A percentile compares a stretch with the other conserved stretches of the same genome.
phyloP scores from a whole-genome alignment of 1,140 invertebrate species.

The Rhopalosiphum maidis region DNA sequence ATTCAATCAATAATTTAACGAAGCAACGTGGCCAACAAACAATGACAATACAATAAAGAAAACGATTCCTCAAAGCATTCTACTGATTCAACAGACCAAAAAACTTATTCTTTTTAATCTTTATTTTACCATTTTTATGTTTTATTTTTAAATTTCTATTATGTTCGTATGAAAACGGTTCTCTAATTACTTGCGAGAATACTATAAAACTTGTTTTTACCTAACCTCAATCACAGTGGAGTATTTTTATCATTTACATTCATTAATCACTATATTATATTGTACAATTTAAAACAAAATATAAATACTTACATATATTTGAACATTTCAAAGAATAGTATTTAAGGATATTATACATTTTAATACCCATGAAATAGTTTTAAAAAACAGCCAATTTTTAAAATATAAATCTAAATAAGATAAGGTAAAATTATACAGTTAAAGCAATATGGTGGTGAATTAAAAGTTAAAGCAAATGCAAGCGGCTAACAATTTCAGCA shows the following conservation, averaged over 20 bases:
- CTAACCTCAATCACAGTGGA: background rate
- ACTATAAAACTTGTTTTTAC: background rate
- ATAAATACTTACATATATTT: background rate
- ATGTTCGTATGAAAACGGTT: background rate
- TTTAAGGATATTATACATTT: background rate
- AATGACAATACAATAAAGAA: background rate
- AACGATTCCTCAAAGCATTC: background rate
- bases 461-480: background rate
- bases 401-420: background rate
- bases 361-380: background rate
- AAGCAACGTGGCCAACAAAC: background rate
- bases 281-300: background rate
- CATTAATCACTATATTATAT: background rate
- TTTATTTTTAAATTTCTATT: background rate
- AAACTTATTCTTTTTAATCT: background rate
- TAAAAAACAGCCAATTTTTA: background rate
- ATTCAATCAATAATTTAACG: constrained; percentile 2
- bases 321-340: background rate
- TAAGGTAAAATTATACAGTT: background rate
- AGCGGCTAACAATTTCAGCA: no score
- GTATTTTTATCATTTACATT: background rate
- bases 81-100: background rate
- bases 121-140: background rate
- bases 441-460: no score
- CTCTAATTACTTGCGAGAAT: background rate